These are phyloP conservation scores for Drosophila sordidapex DNA, from an alignment of 2,888 invertebrate genomes.

Conservation along the genomic window DNA sequence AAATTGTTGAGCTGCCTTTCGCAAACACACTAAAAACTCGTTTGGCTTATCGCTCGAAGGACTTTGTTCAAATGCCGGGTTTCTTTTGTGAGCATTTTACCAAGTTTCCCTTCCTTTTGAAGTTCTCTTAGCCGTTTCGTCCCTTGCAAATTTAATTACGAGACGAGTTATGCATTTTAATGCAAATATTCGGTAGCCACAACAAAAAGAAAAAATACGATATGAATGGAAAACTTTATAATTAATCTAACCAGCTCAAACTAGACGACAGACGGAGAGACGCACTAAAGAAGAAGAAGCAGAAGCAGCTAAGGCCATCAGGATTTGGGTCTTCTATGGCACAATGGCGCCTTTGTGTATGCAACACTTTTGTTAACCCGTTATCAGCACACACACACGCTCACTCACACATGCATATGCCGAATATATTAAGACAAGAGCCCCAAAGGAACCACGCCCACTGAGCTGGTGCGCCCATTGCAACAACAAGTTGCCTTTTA, in stretches of 20 bases:
- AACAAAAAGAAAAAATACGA: constrained; percentile 24
- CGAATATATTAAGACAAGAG: constrained; percentile 41
- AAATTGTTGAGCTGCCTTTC: background rate
- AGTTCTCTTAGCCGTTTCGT: background rate
- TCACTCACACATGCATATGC: constrained; percentile 9
- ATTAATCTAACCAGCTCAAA: constrained; percentile 57
- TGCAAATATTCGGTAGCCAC: constrained; percentile 44
- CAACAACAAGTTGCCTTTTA: constrained; percentile 79
- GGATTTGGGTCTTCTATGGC: constrained; percentile 74
- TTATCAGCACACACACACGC: constrained; percentile 35
- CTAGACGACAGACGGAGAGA: constrained; percentile 3
- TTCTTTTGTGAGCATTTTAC: background rate
- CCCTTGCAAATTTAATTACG: constrained; percentile 51
- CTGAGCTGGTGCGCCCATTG: constrained; percentile 53
- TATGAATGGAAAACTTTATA: constrained; percentile 68
- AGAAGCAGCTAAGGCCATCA: constrained; percentile 39
- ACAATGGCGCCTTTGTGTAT: constrained; percentile 81
- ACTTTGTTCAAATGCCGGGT: background rate
- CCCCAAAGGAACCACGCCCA: constrained; percentile 57
- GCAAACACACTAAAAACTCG: background rate
- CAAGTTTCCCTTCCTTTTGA: background rate
- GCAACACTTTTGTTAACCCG: constrained; percentile 80
- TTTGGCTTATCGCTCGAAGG: background rate
- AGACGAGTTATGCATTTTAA: constrained; percentile 70
- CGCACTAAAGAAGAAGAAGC: constrained; percentile 12